These are phyloP conservation scores for Helicoverpa assulta DNA, from an alignment of 2,888 invertebrate genomes.

Conservation along the genomic window DNA sequence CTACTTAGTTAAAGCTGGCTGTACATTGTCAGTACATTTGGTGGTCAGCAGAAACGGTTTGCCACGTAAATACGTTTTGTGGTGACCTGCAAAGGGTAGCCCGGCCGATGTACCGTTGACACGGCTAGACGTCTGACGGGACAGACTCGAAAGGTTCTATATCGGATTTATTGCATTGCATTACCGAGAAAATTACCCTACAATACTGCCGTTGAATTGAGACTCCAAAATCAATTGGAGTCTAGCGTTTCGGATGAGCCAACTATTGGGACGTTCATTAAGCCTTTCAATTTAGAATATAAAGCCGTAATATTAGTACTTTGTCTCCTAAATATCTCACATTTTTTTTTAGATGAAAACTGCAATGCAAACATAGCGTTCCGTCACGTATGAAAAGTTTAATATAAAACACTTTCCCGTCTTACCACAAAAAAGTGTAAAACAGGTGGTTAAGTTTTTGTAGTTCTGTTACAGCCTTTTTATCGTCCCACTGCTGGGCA, in stretches of 20 bases:
- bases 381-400: neutral
- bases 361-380: neutral
- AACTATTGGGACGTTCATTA: slow-evolving; percentile 9
- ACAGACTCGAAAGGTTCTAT: slow-evolving; percentile 8
- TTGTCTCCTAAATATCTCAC: neutral
- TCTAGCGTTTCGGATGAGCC: neutral
- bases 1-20: too few species aligned
- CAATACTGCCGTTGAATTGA: slow-evolving; percentile 6
- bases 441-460: too few species aligned
- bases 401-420: neutral
- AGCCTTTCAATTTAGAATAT: slow-evolving; percentile 6
- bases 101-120: slow-evolving; percentile 34
- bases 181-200: slow-evolving; percentile 6
- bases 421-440: too few species aligned
- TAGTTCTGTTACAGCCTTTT: too few species aligned
- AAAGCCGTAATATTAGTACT: neutral
- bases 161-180: slow-evolving; percentile 26
- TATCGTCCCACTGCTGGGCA: too few species aligned
- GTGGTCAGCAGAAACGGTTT: slow-evolving; percentile 29
- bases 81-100: slow-evolving; percentile 37
- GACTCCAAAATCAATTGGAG: slow-evolving; percentile 30
- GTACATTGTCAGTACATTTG: neutral
- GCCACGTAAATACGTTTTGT: slow-evolving; percentile 1
- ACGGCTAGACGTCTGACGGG: slow-evolving; percentile 26
- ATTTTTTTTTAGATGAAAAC: neutral